A percentile compares a stretch with the other conserved stretches of the same genome.
Evolutionary conservation across 2,888 invertebrate species (phyloP).

Genomic region (Drosophila melanosoma): DNA sequence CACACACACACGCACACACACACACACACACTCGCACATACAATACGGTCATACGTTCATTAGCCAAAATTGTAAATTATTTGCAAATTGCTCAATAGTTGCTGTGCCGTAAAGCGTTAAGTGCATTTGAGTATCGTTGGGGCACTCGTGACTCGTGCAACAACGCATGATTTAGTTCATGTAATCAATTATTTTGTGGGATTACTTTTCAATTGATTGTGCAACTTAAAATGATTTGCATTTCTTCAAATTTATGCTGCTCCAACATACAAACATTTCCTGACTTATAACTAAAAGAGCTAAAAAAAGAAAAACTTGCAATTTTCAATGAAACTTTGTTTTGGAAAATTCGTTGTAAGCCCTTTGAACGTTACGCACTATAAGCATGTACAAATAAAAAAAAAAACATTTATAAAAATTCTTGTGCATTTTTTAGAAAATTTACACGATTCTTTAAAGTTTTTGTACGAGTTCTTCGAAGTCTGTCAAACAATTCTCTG

Average conservation of each 20-base stretch:
- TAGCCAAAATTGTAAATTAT: constrained; percentile 45
- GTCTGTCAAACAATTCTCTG: not conserved
- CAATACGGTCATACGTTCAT: constrained; percentile 35
- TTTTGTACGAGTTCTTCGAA: not conserved
- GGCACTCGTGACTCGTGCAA: constrained; percentile 21
- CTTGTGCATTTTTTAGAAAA: not conserved
- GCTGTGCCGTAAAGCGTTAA: constrained; percentile 14
- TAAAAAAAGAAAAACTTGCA: not conserved
- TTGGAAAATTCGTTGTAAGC: not conserved
- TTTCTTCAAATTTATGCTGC: not conserved
- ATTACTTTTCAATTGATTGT: not conserved
- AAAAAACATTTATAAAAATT: not conserved
- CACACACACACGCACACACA: constrained; percentile 5
- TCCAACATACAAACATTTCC: not conserved
- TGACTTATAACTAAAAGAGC: not conserved
- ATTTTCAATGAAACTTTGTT: not conserved
- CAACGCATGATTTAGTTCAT: constrained; percentile 10
- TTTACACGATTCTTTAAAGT: not conserved
- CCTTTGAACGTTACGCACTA: not conserved
- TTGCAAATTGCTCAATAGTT: constrained; percentile 16
- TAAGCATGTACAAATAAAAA: not conserved
- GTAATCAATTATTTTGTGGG: constrained; percentile 27
- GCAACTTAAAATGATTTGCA: not conserved
- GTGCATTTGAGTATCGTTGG: constrained; percentile 28
- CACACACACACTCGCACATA: not conserved